These are phyloP conservation scores for Sebastes oblongus DNA, from an alignment of 2,797 vertebrate species.

Conservation along the genomic window DNA sequence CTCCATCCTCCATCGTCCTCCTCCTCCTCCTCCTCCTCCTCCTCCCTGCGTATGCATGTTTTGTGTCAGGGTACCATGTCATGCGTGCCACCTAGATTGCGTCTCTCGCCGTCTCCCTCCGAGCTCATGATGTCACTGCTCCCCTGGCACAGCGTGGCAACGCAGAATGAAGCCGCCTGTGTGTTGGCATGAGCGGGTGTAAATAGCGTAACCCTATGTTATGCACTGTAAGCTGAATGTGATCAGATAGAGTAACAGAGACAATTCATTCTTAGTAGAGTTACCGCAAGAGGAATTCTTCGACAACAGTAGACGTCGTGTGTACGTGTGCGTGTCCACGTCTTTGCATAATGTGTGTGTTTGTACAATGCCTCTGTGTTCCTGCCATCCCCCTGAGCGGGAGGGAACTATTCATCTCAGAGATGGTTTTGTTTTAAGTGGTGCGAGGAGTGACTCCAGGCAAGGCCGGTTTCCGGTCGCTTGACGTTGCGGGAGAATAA, in stretches of 20 bases:
- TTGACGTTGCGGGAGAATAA: constrained; percentile 48
- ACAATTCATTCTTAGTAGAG: constrained; percentile 70
- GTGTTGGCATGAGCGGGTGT: constrained; percentile 47
- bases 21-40: constrained; percentile 3
- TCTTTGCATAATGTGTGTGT: constrained; percentile 2
- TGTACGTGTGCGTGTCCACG: constrained; percentile 21
- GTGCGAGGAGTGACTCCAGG: constrained; percentile 62
- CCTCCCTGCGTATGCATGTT: constrained; percentile 39
- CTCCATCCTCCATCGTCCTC: not conserved
- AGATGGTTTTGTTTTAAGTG: constrained; percentile 72
- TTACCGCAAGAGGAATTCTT: constrained; percentile 58
- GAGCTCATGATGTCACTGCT: constrained; percentile 40
- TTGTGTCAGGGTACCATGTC: constrained; percentile 50
- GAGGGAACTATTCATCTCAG: constrained; percentile 63
- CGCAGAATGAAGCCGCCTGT: constrained; percentile 38
- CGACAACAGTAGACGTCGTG: constrained; percentile 42
- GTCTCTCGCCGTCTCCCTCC: constrained; percentile 17
- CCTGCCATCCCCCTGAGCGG: constrained; percentile 50
- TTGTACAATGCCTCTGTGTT: constrained; percentile 36
- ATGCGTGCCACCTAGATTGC: constrained; percentile 41
- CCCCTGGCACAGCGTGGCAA: constrained; percentile 44
- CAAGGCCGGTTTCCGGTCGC: constrained; percentile 50
- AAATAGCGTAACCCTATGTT: constrained; percentile 51
- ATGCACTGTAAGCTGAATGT: constrained; percentile 70
- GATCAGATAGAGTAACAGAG: constrained; percentile 61